Evolutionary conservation across 2,113 vertebrate species (phyloP).

Genomic region (Thamnaconus septentrionalis): DNA sequence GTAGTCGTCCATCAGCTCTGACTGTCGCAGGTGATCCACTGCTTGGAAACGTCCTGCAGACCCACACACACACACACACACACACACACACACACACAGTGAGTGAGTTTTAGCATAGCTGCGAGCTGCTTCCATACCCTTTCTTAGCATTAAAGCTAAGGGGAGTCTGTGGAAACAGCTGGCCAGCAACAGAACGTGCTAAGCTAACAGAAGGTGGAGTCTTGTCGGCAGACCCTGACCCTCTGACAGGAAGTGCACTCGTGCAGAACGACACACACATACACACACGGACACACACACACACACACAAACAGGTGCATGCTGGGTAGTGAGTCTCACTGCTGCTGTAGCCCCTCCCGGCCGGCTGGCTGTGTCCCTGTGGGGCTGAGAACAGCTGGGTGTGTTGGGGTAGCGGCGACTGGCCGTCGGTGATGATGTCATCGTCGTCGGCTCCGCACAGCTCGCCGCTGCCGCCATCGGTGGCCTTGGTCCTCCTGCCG

Average conservation of each 20-base stretch:
- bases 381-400: slow-evolving; percentile 84
- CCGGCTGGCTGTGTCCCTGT: slow-evolving; percentile 83
- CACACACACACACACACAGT: slow-evolving; percentile 4
- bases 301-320: not conserved
- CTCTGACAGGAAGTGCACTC: too few relatives aligned
- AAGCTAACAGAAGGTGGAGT: too few relatives aligned
- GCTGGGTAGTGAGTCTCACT: slow-evolving; percentile 72
- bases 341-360: slow-evolving; percentile 87
- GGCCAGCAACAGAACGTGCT: too few relatives aligned
- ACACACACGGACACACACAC: not conserved
- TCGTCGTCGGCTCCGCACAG: slow-evolving; percentile 87
- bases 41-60: slow-evolving; percentile 82
- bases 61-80: not conserved
- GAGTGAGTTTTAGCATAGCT: too few relatives aligned
- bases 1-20: slow-evolving; percentile 81
- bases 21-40: slow-evolving; percentile 79
- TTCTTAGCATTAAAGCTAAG: too few relatives aligned
- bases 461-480: slow-evolving; percentile 68
- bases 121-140: too few relatives aligned
- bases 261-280: slow-evolving; percentile 3
- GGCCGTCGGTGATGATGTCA: slow-evolving; percentile 81
- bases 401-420: slow-evolving; percentile 73
- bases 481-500: slow-evolving; percentile 78
- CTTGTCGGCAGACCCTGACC: too few relatives aligned
- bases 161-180: too few relatives aligned